phyloP scores from a whole-genome alignment of 2,797 vertebrate species.

The Schizothorax lantsangensis region DNA sequence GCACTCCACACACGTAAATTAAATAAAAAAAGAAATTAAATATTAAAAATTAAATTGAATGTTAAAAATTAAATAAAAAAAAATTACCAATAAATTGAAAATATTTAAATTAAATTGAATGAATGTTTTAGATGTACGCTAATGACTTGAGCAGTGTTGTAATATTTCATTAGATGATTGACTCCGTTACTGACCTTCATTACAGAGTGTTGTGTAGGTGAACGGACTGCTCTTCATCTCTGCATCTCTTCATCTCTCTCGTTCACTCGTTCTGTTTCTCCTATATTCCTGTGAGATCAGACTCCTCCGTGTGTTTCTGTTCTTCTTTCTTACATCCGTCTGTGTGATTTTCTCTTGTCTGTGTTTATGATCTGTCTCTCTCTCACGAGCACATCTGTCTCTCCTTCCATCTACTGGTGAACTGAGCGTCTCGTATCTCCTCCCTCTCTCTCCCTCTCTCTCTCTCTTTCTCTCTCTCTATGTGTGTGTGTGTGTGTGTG shows the following conservation, averaged over 20 bases:
- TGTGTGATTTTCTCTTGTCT: slow-evolving; percentile 24
- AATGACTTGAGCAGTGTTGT: background rate
- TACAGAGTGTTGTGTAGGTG: slow-evolving; percentile 25
- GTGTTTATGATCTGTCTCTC: slow-evolving; percentile 33
- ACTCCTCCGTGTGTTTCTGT: background rate
- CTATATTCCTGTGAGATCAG: slow-evolving; percentile 40
- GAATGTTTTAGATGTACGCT: background rate
- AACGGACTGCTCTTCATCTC: slow-evolving; percentile 23
- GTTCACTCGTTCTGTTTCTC: slow-evolving; percentile 10
- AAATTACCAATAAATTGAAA: background rate
- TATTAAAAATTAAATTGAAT: background rate
- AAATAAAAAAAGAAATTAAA: background rate
- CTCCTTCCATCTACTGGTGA: slow-evolving; percentile 32
- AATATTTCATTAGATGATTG: background rate
- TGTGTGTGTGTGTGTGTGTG: slow-evolving; percentile 35
- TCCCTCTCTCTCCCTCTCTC: slow-evolving; percentile 1
- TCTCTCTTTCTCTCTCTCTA: background rate
- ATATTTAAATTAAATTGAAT: background rate
- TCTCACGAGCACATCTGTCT: slow-evolving; percentile 38
- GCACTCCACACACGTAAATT: background rate
- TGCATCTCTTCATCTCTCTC: slow-evolving; percentile 6
- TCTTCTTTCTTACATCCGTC: slow-evolving; percentile 33
- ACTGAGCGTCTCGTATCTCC: slow-evolving; percentile 27
- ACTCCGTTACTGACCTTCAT: slow-evolving; percentile 42
- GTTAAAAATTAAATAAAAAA: background rate